phyloP scores from a whole-genome alignment of 2,797 vertebrate species.

The Cyclopterus lumpus region DNA sequence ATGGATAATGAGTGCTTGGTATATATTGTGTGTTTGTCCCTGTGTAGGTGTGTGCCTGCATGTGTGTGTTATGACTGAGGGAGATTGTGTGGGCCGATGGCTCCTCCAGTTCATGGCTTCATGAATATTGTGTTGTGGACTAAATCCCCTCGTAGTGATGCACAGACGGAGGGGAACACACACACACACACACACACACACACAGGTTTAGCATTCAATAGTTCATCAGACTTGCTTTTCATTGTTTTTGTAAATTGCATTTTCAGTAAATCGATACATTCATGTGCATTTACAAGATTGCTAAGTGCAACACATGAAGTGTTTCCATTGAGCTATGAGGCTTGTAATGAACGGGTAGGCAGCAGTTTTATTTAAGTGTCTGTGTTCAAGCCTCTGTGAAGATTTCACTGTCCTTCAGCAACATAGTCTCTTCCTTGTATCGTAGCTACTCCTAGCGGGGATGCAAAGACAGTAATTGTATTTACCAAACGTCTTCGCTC shows the following conservation, averaged over 20 bases:
- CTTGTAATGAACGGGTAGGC: conserved; percentile 9
- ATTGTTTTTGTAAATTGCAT: conserved; percentile 45
- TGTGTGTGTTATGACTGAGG: conserved; percentile 52
- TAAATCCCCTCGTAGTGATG: conserved; percentile 56
- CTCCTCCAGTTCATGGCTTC: conserved; percentile 73
- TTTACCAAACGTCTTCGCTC: neutral
- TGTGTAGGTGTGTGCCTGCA: conserved; percentile 6
- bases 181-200: neutral
- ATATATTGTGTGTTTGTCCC: conserved; percentile 52
- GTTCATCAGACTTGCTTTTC: conserved; percentile 48
- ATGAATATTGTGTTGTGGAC: conserved; percentile 74
- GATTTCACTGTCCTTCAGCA: conserved; percentile 23
- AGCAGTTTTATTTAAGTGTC: conserved; percentile 32
- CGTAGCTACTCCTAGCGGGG: neutral
- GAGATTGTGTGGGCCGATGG: conserved; percentile 68
- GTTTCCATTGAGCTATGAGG: conserved; percentile 38
- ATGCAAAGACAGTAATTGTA: neutral
- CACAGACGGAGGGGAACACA: conserved; percentile 18
- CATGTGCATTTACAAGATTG: conserved; percentile 28
- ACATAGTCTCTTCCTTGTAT: neutral
- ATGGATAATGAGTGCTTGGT: conserved; percentile 73
- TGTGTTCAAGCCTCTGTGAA: conserved; percentile 33
- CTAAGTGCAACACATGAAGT: conserved; percentile 48
- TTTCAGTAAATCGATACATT: conserved; percentile 38
- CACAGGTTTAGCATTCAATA: conserved; percentile 50